These are phyloP conservation scores for Diogma glabrata DNA, from an alignment of 2,888 invertebrate species.

Conservation along the genomic window DNA sequence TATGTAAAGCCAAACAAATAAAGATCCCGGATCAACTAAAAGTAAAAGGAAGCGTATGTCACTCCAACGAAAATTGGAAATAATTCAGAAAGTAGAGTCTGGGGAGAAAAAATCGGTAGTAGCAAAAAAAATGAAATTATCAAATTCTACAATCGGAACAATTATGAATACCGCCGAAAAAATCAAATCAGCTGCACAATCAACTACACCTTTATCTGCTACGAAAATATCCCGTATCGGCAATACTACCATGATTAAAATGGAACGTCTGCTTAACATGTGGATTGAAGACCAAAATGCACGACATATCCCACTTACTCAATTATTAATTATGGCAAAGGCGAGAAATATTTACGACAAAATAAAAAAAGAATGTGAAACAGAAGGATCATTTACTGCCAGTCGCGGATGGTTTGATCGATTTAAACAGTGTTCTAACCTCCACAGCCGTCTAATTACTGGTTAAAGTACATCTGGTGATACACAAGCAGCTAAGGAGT, in stretches of 20 bases:
- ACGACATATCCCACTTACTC: neutral
- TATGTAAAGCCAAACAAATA: neutral
- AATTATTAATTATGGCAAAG: constrained; percentile 4
- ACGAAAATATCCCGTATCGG: neutral
- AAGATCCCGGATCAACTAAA: neutral
- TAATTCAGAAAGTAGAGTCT: too few species aligned
- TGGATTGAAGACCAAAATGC: neutral
- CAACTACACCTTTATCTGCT: neutral
- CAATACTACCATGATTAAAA: neutral
- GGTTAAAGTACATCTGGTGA: neutral
- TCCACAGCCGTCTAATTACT: neutral
- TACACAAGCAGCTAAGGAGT: neutral
- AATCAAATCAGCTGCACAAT: too few species aligned
- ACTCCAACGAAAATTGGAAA: neutral
- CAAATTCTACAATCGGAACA: too few species aligned
- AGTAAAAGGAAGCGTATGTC: neutral
- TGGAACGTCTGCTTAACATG: constrained; percentile 1
- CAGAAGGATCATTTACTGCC: constrained; percentile 5
- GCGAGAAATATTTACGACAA: neutral
- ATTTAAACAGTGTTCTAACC: too few species aligned
- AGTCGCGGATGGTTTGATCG: constrained; percentile 1
- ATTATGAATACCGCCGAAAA: too few species aligned
- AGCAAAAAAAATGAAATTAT: neutral
- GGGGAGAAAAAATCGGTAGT: neutral
- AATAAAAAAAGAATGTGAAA: constrained; percentile 4